phyloP scores from a whole-genome alignment of 2,113 vertebrate genomes.

The Camelus bactrianus region DNA sequence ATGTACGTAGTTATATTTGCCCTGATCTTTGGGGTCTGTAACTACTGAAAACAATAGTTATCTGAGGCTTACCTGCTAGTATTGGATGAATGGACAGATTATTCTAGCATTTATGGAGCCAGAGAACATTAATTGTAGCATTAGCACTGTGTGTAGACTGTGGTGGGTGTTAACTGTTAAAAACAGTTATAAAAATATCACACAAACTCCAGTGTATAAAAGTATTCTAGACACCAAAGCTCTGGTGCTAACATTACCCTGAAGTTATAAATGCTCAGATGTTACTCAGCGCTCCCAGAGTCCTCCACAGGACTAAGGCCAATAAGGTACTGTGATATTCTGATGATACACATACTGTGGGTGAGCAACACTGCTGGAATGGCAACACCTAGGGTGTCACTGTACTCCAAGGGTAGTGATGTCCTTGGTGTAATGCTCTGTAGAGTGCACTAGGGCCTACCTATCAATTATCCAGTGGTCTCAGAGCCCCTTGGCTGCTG shows the following conservation, averaged over 20 bases:
- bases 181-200: background rate
- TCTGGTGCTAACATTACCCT: fast-evolving
- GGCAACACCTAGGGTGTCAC: background rate
- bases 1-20: background rate
- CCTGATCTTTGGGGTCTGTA: slow-evolving; percentile 11
- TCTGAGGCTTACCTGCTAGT: background rate
- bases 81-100: background rate
- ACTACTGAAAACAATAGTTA: background rate
- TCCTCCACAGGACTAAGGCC: background rate
- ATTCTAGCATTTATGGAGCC: slow-evolving; percentile 1
- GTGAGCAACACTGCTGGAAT: background rate
- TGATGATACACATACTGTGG: fast-evolving
- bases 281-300: background rate
- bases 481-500: background rate
- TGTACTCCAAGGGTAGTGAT: background rate
- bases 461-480: fast-evolving
- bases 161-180: background rate
- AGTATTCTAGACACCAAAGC: background rate
- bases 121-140: background rate
- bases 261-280: background rate
- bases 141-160: background rate
- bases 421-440: fast-evolving
- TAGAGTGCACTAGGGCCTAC: fast-evolving
- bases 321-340: background rate
- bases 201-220: background rate